A percentile compares a stretch with the other conserved stretches of the same genome.
Evolutionary conservation across 2,888 invertebrate genomes (phyloP).

Genomic region (Lithodes maja): DNA sequence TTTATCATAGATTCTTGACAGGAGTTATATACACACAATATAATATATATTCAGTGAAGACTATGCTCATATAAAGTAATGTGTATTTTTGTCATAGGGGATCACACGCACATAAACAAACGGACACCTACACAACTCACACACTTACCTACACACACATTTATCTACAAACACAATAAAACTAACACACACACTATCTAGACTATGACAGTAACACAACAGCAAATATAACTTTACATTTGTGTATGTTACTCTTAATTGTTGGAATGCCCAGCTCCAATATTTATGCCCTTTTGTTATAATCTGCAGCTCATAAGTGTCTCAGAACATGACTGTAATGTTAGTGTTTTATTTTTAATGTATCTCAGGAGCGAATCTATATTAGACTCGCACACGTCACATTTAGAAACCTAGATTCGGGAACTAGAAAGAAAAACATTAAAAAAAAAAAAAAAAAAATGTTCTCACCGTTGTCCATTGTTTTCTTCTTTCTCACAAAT

Average conservation of each 20-base stretch:
- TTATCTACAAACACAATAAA: too few relatives aligned
- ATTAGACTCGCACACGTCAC: conserved; percentile 25
- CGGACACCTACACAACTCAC: too few relatives aligned
- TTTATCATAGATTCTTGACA: too few relatives aligned
- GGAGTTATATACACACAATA: too few relatives aligned
- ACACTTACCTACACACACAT: too few relatives aligned
- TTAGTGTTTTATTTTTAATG: background rate
- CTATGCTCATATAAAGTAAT: too few relatives aligned
- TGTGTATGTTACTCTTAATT: conserved; percentile 35
- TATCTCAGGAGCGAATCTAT: conserved; percentile 26
- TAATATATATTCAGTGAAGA: too few relatives aligned
- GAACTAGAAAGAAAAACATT: background rate
- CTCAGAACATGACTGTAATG: conserved; percentile 8
- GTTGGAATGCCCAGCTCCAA: conserved; percentile 48
- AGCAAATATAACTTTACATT: conserved; percentile 21
- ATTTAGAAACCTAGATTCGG: conserved; percentile 41
- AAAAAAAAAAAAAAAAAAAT: conserved; percentile 5
- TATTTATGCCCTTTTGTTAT: conserved; percentile 4
- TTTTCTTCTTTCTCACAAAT: conserved; percentile 27
- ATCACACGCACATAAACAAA: too few relatives aligned
- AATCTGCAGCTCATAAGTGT: conserved; percentile 14
- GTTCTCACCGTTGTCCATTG: conserved; percentile 29
- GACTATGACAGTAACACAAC: background rate
- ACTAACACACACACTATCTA: too few relatives aligned
- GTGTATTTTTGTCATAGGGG: too few relatives aligned